Conservation (phyloP, 2,888 invertebrate species). For the Acrocyrtus sp. region DNA sequence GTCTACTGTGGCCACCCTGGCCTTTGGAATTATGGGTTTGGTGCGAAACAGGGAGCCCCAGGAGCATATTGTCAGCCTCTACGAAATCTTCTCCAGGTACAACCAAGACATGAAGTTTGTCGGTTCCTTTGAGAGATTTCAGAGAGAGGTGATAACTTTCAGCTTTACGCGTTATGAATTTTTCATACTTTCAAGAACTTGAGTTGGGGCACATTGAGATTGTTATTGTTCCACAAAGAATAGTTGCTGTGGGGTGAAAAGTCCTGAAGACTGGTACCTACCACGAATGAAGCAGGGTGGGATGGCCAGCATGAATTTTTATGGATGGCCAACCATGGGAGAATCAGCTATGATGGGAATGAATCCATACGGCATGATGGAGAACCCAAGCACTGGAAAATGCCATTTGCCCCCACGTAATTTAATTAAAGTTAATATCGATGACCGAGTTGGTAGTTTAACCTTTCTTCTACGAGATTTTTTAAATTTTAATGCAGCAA, state of each 20-base stretch:
- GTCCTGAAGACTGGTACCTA: constrained; percentile 62
- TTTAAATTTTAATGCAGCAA: constrained; percentile 26
- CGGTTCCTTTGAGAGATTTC: constrained; percentile 56
- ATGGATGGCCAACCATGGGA: background rate
- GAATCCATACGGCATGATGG: background rate
- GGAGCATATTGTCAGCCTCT: constrained; percentile 54
- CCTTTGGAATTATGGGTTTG: constrained; percentile 43
- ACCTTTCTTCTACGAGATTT: no score
- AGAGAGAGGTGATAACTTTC: constrained; percentile 60
- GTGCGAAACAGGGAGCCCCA: constrained; percentile 53
- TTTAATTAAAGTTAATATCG: background rate
- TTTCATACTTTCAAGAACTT: background rate
- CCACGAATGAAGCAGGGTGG: constrained; percentile 24
- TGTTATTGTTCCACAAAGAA: constrained; percentile 46
- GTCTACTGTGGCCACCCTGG: constrained; percentile 7
- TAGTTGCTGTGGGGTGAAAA: constrained; percentile 58
- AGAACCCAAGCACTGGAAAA: constrained; percentile 57
- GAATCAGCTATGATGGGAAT: background rate
- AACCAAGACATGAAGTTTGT: constrained; percentile 55
- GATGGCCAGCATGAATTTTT: no score
- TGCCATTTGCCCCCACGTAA: constrained; percentile 55
- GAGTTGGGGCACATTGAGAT: no score
- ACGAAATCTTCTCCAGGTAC: constrained; percentile 52
- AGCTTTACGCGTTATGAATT: background rate
- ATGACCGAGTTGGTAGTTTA: background rate